Evolutionary conservation across 2,888 invertebrate species (phyloP), one percentile per base, ranked within the genome.

Genomic region (Petrophora chlorosata): DNA sequence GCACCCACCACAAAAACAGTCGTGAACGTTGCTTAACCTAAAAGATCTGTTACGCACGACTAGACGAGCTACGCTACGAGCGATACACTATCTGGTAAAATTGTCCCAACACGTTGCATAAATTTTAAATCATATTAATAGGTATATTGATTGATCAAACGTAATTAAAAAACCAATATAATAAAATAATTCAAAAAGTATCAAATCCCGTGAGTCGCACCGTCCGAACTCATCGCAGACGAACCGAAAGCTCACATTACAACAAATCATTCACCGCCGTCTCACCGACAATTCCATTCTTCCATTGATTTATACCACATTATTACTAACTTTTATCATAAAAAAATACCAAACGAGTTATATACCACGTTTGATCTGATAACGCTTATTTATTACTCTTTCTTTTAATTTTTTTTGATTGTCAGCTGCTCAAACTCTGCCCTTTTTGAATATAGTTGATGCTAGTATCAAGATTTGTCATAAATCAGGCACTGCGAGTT

Each of bases 281-380:
- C 73, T 79, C 81, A 76, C 80, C 81, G 82, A 82, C 75, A 80
- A 79, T 87, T 84, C 85, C 87, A 88, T 87, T 87, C 86, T 82
- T 82, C 80, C 82, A 85, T 88, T 90, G 88, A 88, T 88, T 89
- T 90, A 89, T 88, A 82, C 78, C 80, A 73, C 79, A 85, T 86
- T 89, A 89, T 86, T 90, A 88, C 86, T 88, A 88, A 85, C 87
- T 84, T 76, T 74, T 73, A 79, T 70, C 66, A 65, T 75, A 76
- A 75, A 74, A 72, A 74, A 68, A 48, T 41, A 26, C 54, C 70
- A 67, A 70, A 73, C 70, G 72, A 61, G 59, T 56, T 59, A 48
- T 33, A 33, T 32, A 38, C 19, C 16, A 23, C 34, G 39, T 42
- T 48, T 46, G 50, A 56, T 59, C 59, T 53, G 59, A 59, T 59